Base-by-base conservation (phyloP, 2,888 invertebrate genomes). In the Pollenia griseotomentosa region DNA sequence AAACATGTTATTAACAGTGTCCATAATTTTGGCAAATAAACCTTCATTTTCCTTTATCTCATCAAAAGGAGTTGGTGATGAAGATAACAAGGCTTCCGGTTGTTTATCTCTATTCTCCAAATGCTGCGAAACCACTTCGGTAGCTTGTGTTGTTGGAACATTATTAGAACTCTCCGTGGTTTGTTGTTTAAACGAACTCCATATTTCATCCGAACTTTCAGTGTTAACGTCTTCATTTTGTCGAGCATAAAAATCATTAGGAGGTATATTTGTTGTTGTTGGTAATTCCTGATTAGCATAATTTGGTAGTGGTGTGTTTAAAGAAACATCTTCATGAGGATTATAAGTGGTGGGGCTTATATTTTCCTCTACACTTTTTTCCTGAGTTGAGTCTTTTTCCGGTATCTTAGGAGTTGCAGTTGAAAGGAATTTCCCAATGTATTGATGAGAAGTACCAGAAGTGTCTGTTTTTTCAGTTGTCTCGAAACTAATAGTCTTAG, bases 1-100 rank as follows among this genome's bases (percentile, higher is more conserved):
- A 14, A 90, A 89, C 3, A 93, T 92, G n/a, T 90, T 90, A 65
- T 93, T 93, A 0, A 93, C 92, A 0, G 93, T 93, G 19, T 90
- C 91, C 82, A 93, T 88, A 73, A 93, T 92, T 1, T 92, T 93
- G 48, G 91, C 90, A 88, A 93, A 93, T 0, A 93, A 88, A 0
- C 93, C 92, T 16, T 63, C 88, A 46, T 23, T 90, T 55, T 84
- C 78, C 88, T 84, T 92, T 86, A 42, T 88, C 70, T 82, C 77
- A 9, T 33, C 10, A 14, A 86, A 85, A 16, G 80, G 8, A 2
- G 88, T 88, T 8, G 89, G 87, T 44, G 89, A 73, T 51, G 82
- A 66, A 57, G 68, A 77, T 14, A 75, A 66, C 14, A 79, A 61
- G 19, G 61, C 8, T 65, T 82, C 78, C 1, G 81, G 63, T 19